Evolutionary conservation across 2,888 invertebrate species (phyloP).

Genomic region (Torymus texanus): DNA sequence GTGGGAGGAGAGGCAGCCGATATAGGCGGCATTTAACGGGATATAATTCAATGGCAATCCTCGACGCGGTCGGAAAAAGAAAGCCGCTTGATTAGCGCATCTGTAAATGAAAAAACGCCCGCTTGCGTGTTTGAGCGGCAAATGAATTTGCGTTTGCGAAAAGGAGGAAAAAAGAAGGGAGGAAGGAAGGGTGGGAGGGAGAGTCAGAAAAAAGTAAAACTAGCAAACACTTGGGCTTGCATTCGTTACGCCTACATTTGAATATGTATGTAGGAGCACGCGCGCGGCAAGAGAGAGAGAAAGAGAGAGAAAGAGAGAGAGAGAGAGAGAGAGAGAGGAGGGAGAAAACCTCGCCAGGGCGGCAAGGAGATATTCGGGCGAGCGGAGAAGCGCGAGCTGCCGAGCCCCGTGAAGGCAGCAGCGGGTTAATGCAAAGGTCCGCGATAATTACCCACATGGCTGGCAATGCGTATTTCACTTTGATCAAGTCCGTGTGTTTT

Average conservation of each 20-base stretch:
- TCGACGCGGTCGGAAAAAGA: constrained; percentile 11
- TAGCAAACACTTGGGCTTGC: constrained; percentile 45
- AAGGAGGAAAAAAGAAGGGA: background rate
- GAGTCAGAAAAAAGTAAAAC: background rate
- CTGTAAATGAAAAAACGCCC: constrained; percentile 9
- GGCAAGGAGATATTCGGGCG: constrained; percentile 33
- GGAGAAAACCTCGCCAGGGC: background rate
- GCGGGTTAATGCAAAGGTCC: constrained; percentile 73
- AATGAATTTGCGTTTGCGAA: constrained; percentile 27
- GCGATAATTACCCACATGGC: constrained; percentile 75
- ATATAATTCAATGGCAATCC: constrained; percentile 28
- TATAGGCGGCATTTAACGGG: constrained; percentile 4
- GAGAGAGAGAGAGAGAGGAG: constrained; percentile 33
- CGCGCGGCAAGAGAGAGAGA: constrained; percentile 33
- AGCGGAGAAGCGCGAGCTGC: constrained; percentile 51
- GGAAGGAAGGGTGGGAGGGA: background rate
- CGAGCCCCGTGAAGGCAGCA: constrained; percentile 60
- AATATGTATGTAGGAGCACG: constrained; percentile 29
- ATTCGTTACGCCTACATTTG: constrained; percentile 31
- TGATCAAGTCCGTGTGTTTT: constrained; percentile 75
- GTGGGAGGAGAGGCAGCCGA: background rate
- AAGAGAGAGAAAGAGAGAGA: constrained; percentile 56
- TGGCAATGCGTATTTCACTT: constrained; percentile 74
- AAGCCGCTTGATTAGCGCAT: constrained; percentile 19
- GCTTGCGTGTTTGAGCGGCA: constrained; percentile 6